Evolutionary conservation across 2,113 vertebrate species (phyloP).

Genomic region (Tragelaphus imberbis): DNA sequence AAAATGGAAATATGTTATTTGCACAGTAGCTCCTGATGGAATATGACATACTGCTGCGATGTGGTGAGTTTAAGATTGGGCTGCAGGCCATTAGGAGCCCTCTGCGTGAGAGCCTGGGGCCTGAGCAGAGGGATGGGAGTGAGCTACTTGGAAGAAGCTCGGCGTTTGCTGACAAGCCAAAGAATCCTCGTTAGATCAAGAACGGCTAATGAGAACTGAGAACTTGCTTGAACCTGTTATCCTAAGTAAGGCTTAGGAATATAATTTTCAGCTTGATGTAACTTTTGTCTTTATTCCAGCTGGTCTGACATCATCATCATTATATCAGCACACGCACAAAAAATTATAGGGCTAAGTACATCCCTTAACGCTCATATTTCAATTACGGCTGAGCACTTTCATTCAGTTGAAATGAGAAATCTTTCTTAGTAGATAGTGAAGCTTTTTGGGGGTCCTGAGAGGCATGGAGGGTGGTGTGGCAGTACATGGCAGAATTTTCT

Average conservation of each 20-base stretch:
- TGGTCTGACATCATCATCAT: slow-evolving; percentile 56
- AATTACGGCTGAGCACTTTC: slow-evolving; percentile 1
- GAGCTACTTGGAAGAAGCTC: slow-evolving; percentile 27
- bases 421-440: neutral
- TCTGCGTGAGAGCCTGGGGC: neutral
- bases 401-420: slow-evolving; percentile 25
- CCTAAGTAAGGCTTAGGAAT: slow-evolving; percentile 43
- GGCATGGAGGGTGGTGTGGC: neutral
- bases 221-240: slow-evolving; percentile 62
- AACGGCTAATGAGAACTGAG: slow-evolving; percentile 62
- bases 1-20: slow-evolving; percentile 86
- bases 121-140: slow-evolving; percentile 32
- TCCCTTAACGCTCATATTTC: neutral
- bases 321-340: slow-evolving; percentile 58
- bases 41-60: slow-evolving; percentile 74
- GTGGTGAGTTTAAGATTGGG: slow-evolving; percentile 57
- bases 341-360: slow-evolving; percentile 34
- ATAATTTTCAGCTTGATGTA: slow-evolving; percentile 69
- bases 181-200: slow-evolving; percentile 57
- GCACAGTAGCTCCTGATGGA: slow-evolving; percentile 76
- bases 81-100: slow-evolving; percentile 65
- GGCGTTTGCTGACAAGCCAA: slow-evolving; percentile 45
- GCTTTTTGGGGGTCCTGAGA: neutral
- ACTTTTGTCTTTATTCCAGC: slow-evolving; percentile 67
- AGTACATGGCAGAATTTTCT: neutral